Conservation (phyloP, 2,113 vertebrate genomes). For the Rhinoptilus africanus region DNA sequence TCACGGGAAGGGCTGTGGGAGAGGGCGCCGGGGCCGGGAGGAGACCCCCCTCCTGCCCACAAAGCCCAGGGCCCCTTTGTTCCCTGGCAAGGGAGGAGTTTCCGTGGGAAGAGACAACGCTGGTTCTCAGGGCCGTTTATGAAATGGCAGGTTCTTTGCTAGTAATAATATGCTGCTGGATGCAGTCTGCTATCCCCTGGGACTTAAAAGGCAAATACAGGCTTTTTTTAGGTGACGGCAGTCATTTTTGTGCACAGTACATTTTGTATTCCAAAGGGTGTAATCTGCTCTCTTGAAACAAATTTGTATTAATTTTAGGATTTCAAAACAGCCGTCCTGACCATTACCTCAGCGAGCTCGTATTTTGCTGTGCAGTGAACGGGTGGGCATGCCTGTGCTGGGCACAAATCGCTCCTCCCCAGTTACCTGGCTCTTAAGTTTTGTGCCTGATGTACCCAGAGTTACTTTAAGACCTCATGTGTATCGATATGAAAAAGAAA, state of each 20-base stretch:
- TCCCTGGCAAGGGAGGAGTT: neutral
- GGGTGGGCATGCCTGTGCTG: neutral
- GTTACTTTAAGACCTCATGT: neutral
- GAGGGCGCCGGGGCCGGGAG: neutral
- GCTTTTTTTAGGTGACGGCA: neutral
- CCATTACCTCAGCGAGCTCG: neutral
- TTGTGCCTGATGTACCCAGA: neutral
- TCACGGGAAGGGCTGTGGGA: rapidly evolving
- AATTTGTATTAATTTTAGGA: neutral
- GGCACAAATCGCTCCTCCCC: neutral
- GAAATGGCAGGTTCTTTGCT: neutral
- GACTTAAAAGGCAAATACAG: neutral
- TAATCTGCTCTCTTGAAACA: neutral
- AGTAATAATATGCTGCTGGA: neutral
- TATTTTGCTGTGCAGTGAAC: neutral
- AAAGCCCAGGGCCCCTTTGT: rapidly evolving
- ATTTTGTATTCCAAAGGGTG: neutral
- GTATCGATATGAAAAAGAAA: neutral
- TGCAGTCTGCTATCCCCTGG: neutral
- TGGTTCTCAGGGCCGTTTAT: neutral
- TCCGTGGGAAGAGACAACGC: rapidly evolving
- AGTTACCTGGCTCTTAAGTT: neutral
- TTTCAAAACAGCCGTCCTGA: neutral
- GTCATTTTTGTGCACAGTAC: neutral
- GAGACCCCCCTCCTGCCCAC: neutral